These are phyloP conservation scores for Suillia variegata DNA, from an alignment of 2,888 invertebrate species.

Conservation along the genomic window DNA sequence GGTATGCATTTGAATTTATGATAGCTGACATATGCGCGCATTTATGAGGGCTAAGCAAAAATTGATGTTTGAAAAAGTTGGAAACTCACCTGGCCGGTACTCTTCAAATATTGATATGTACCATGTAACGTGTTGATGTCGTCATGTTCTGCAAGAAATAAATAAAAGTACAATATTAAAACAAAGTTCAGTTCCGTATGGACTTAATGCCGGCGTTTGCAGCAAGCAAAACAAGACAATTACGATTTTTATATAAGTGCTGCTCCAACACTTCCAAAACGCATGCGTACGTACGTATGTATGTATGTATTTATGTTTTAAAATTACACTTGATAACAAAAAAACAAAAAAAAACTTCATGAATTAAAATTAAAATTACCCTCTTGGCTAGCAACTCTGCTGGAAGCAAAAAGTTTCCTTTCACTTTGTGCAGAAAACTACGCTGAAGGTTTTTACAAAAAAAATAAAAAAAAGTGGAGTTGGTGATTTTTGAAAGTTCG, in stretches of 20 bases:
- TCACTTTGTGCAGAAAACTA: slow-evolving; percentile 41
- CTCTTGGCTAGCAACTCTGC: slow-evolving; percentile 5
- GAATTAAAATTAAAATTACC: slow-evolving; percentile 11
- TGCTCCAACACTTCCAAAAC: not conserved
- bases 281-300: not conserved
- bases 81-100: slow-evolving; percentile 67
- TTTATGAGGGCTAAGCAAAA: slow-evolving; percentile 5
- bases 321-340: not conserved
- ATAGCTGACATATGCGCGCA: too few species aligned
- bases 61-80: not conserved
- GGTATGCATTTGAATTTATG: slow-evolving; percentile 31
- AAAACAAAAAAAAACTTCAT: not conserved
- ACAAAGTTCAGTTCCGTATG: too few species aligned
- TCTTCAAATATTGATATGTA: slow-evolving; percentile 65
- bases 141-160: slow-evolving; percentile 46
- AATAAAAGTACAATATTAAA: not conserved
- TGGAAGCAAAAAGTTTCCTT: slow-evolving; percentile 44
- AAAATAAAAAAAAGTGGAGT: too few species aligned
- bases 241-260: not conserved
- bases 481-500: not conserved
- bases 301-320: slow-evolving; percentile 6
- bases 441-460: not conserved
- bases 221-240: not conserved
- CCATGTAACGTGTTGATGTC: slow-evolving; percentile 58
- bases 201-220: not conserved